Base-by-base conservation (phyloP, 2,888 invertebrate genomes). In the Melipona beecheii region DNA sequence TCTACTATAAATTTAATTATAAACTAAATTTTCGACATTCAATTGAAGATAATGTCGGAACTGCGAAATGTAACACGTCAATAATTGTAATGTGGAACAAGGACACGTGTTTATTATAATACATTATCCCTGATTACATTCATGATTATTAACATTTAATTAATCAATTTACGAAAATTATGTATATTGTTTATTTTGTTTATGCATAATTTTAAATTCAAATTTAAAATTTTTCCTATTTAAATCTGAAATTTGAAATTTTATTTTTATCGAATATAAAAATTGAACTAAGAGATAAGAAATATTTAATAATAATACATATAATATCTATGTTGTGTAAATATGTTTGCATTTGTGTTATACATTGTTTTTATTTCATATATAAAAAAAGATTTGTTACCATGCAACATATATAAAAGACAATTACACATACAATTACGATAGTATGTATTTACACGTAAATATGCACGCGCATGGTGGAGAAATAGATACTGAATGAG, bases 31-130 rank as follows among this genome's bases (percentile, higher is more conserved):
- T 27, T 60, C 19, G 19, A 60, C 19, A 4, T 27, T 27, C 24
- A 60, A 9, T 4, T 60, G 66, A 70, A 62, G 73, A 80, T 68
- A 74, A 71, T 31, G n/a, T 52, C 31, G 21, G 74, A 36, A 60
- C 71, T 81, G 60, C 60, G 65, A 87, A 77, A 83, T 77, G 62
- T 75, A 71, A 77, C 69, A 75, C 83, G 79, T 89, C 88, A 86
- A 89, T 89, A 89, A 83, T 75, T 84, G 80, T 69, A 60, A 88
- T 87, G 75, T 89, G 76, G 89, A 72, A 87, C 88, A 87, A 86
- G 87, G 87, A 81, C 86, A 82, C 74, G 58, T 81, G 84, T 84
- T 86, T 82, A 54, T 65, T 79, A 75, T 74, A 31, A 71, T 52
- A 36, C 56, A 19, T 54, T 65, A 69, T 54, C 64, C 56, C 31